Evolutionary conservation across 2,113 vertebrate species (phyloP).

Genomic region (Myrmecophaga tridactyla): DNA sequence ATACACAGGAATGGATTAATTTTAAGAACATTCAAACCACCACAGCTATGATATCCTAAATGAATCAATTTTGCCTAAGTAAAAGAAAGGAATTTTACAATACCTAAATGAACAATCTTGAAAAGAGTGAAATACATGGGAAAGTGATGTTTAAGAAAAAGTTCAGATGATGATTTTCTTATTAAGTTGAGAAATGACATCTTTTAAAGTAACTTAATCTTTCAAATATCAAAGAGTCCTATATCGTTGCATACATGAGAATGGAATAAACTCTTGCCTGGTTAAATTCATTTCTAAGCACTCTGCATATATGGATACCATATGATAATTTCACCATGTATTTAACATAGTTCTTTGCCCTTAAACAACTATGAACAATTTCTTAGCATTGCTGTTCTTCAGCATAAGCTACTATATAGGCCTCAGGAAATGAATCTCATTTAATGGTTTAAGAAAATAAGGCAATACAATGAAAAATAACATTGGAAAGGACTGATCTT

Average conservation of each 20-base stretch:
- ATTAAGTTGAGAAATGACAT: not conserved
- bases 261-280: not conserved
- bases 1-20: too few relatives aligned
- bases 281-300: not conserved
- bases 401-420: not conserved
- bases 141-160: not conserved
- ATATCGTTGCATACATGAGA: not conserved
- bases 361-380: not conserved
- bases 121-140: not conserved
- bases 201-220: not conserved
- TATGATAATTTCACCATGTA: not conserved
- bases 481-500: not conserved
- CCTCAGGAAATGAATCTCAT: not conserved
- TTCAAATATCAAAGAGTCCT: not conserved
- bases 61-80: not conserved
- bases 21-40: too few relatives aligned
- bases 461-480: not conserved
- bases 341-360: not conserved
- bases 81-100: slow-evolving; percentile 32
- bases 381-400: not conserved
- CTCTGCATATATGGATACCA: not conserved
- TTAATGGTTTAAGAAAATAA: not conserved
- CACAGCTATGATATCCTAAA: not conserved
- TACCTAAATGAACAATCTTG: not conserved
- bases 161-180: not conserved